Percentiles rank a stretch among this genome's conserved stretches.
Evolutionary conservation across 2,888 invertebrate species (phyloP).

Genomic region (Petrolisthes manimaculis): DNA sequence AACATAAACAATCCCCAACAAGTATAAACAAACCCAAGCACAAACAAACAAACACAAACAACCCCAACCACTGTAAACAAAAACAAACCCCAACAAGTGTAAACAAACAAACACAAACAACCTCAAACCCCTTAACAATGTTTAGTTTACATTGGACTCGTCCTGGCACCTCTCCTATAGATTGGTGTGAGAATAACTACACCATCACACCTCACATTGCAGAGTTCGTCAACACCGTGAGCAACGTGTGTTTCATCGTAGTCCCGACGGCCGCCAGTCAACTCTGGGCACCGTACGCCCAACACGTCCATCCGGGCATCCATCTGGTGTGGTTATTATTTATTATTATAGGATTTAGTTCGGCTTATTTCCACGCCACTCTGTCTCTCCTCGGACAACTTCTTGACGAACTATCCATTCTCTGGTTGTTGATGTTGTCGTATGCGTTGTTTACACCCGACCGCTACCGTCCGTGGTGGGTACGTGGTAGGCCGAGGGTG

Average conservation of each 20-base stretch:
- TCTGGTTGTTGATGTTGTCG: slow-evolving; percentile 83
- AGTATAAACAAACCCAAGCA: not conserved
- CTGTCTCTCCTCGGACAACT: slow-evolving; percentile 84
- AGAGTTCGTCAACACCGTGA: slow-evolving; percentile 63
- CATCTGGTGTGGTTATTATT: slow-evolving; percentile 85
- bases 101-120: not conserved
- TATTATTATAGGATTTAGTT: slow-evolving; percentile 83
- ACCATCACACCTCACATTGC: slow-evolving; percentile 66
- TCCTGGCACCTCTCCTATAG: slow-evolving; percentile 71
- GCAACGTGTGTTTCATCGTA: slow-evolving; percentile 53
- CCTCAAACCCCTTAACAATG: not conserved
- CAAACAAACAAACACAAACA: not conserved
- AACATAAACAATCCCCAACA: not conserved
- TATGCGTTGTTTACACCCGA: slow-evolving; percentile 62
- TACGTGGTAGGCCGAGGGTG: slow-evolving; percentile 11
- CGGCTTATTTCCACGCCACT: slow-evolving; percentile 88
- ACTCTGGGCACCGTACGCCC: slow-evolving; percentile 54
- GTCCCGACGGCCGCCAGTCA: slow-evolving; percentile 35
- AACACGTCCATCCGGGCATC: slow-evolving; percentile 73
- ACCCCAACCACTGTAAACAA: not conserved
- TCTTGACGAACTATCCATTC: slow-evolving; percentile 83
- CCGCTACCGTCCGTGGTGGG: slow-evolving; percentile 41
- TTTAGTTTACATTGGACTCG: slow-evolving; percentile 27
- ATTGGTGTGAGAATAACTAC: slow-evolving; percentile 74
- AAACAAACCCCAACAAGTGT: slow-evolving; percentile 16